phyloP scores from a whole-genome alignment of 2,797 vertebrate genomes.

The Cyprinella venusta region DNA sequence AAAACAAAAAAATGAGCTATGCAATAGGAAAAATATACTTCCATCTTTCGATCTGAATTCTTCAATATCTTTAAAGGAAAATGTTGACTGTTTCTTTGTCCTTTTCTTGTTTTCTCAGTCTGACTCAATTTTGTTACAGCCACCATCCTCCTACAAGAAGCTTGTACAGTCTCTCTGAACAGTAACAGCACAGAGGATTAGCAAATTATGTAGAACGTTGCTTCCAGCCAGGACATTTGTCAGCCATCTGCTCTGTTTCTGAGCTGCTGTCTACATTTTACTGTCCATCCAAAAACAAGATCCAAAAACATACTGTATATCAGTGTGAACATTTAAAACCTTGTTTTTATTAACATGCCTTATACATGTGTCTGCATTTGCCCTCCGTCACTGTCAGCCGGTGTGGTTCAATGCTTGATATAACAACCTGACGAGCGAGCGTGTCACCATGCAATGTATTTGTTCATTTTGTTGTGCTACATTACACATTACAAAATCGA shows the following conservation, averaged over 20 bases:
- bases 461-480: too few species aligned
- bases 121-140: neutral
- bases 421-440: too few species aligned
- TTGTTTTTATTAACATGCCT: neutral
- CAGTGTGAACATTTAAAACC: constrained; percentile 11
- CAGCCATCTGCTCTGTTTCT: constrained; percentile 46
- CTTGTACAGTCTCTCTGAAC: constrained; percentile 23
- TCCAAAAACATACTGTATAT: constrained; percentile 20
- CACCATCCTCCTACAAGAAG: neutral
- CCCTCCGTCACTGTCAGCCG: neutral
- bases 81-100: neutral
- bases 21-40: neutral
- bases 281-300: constrained; percentile 31
- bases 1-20: neutral
- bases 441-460: too few species aligned
- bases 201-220: constrained; percentile 46
- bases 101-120: constrained; percentile 14
- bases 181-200: constrained; percentile 38
- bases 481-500: too few species aligned
- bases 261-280: constrained; percentile 36
- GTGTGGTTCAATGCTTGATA: neutral
- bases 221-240: constrained; percentile 48
- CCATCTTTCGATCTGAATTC: neutral
- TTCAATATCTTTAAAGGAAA: neutral
- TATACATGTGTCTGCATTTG: neutral